These are phyloP conservation scores for Lepisosteus osseus DNA, from an alignment of 2,113 vertebrate genomes.

Conservation along the genomic window DNA sequence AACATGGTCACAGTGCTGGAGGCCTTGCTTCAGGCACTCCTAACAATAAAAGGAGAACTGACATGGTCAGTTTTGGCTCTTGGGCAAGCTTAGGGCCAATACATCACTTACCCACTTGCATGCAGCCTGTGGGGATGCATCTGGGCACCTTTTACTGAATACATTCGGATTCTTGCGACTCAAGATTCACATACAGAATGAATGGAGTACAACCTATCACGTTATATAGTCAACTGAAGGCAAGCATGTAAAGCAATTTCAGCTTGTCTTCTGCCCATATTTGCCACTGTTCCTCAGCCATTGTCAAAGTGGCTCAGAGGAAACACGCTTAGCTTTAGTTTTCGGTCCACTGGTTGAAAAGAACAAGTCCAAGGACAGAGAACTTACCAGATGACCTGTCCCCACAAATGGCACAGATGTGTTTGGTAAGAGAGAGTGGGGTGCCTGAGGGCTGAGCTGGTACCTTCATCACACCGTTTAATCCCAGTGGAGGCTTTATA, in stretches of 20 bases:
- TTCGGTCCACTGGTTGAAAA: not conserved
- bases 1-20: no score
- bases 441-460: slow-evolving; percentile 85
- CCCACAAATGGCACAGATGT: slow-evolving; percentile 98
- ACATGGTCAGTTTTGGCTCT: not conserved
- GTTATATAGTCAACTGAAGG: no score
- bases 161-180: no score
- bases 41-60: not conserved
- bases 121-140: no score
- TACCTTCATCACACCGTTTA: slow-evolving; percentile 96
- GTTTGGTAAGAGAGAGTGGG: slow-evolving; percentile 88
- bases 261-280: no score
- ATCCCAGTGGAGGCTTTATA: slow-evolving; percentile 91
- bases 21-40: not conserved
- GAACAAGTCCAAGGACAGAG: not conserved
- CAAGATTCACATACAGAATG: no score
- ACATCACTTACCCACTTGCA: no score
- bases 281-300: no score
- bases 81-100: no score
- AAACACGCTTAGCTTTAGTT: not conserved
- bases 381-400: slow-evolving; percentile 93
- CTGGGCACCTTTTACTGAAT: no score
- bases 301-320: not conserved
- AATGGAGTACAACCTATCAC: no score
- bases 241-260: no score